phyloP scores from a whole-genome alignment of 2,888 invertebrate species.

The Pachydiplax longipennis region DNA sequence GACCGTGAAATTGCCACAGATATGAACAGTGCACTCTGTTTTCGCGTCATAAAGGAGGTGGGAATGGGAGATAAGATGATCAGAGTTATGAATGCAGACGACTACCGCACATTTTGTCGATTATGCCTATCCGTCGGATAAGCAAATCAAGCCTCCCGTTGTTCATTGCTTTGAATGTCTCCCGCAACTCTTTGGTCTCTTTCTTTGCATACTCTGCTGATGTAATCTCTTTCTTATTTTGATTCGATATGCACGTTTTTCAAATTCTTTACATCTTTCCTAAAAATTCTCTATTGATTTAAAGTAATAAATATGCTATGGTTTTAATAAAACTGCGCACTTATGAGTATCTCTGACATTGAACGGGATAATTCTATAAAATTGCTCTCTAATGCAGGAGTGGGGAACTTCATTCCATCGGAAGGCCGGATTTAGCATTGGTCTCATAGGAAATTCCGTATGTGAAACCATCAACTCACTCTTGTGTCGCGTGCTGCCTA shows the following conservation, averaged over 20 bases:
- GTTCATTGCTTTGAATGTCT: background rate
- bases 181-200: background rate
- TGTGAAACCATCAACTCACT: too few relatives aligned
- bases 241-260: background rate
- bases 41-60: background rate
- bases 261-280: too few relatives aligned
- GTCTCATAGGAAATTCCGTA: too few relatives aligned
- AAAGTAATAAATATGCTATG: too few relatives aligned
- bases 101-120: background rate
- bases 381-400: too few relatives aligned
- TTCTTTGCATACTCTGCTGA: background rate
- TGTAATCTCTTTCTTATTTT: background rate
- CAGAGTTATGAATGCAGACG: background rate
- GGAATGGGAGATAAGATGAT: background rate
- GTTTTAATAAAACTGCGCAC: too few relatives aligned
- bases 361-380: too few relatives aligned
- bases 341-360: too few relatives aligned
- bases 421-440: too few relatives aligned
- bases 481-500: too few relatives aligned
- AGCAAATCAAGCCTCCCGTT: background rate
- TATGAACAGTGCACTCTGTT: background rate
- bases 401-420: too few relatives aligned
- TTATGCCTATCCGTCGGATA: background rate
- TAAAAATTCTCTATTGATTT: too few relatives aligned
- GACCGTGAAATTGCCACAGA: background rate